phyloP scores from a whole-genome alignment of 2,797 vertebrate species.

The Esox lucius region DNA sequence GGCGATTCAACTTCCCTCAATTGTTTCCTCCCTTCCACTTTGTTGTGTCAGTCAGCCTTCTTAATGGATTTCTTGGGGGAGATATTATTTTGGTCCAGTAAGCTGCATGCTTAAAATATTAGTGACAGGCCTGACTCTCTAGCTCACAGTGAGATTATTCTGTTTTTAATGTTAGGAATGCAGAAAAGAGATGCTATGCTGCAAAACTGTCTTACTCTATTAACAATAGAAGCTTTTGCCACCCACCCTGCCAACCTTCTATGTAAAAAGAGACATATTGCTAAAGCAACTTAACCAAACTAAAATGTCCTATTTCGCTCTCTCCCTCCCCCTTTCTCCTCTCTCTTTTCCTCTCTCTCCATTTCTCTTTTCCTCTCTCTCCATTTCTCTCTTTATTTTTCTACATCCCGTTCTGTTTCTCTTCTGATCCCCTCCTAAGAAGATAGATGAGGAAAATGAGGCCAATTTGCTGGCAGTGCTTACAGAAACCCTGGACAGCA shows the following conservation, averaged over 20 bases:
- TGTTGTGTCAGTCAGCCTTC: slow-evolving; percentile 68
- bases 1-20: slow-evolving; percentile 49
- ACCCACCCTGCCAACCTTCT: slow-evolving; percentile 52
- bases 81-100: slow-evolving; percentile 83
- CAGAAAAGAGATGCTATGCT: slow-evolving; percentile 47
- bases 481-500: slow-evolving; percentile 98
- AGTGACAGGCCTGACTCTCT: slow-evolving; percentile 80
- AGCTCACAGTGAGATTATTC: slow-evolving; percentile 63
- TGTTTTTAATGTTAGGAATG: slow-evolving; percentile 61
- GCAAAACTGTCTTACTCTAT: slow-evolving; percentile 52
- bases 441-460: slow-evolving; percentile 99
- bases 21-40: slow-evolving; percentile 61
- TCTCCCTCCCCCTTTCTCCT: slow-evolving; percentile 22
- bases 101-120: slow-evolving; percentile 81
- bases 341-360: slow-evolving; percentile 40
- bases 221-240: slow-evolving; percentile 58
- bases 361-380: slow-evolving; percentile 29
- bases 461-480: slow-evolving; percentile 99
- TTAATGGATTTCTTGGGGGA: slow-evolving; percentile 78
- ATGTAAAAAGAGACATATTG: slow-evolving; percentile 29
- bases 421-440: slow-evolving; percentile 74
- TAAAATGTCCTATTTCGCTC: slow-evolving; percentile 73
- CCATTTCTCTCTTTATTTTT: slow-evolving; percentile 3
- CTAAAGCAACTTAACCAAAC: slow-evolving; percentile 58
- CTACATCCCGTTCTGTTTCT: slow-evolving; percentile 31